Evolutionary conservation across 2,113 vertebrate species (phyloP), one percentile per base, ranked within the genome.

Genomic region (Mellivora capensis): DNA sequence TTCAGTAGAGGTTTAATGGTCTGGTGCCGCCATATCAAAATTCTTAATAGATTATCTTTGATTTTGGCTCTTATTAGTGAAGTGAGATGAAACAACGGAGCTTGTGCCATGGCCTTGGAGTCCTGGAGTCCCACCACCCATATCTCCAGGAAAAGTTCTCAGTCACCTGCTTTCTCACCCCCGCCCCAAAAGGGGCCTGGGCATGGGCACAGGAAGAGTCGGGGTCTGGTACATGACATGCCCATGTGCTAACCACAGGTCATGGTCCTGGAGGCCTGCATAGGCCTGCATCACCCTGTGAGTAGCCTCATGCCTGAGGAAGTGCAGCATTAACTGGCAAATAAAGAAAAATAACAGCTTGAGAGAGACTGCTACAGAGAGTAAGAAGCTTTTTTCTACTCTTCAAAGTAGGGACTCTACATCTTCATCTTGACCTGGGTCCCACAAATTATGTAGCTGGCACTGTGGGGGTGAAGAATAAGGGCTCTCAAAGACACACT

Each of bases 41-140:
- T 81, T 52, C 67, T 76, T 90, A 57, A 15, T 4, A 34, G 21
- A 21, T 6, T 9, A 23, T 59, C 29, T 29, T 76, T 91, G 57
- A 81, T n/a, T 81, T 81, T 90, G 37, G 7, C 14, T 81, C 87
- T 93, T 76, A 20, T 44, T 67, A 94, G 4, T 79, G n/a, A 95
- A 92, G 13, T 44, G 10, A 61, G 18, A n/a, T 59, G 39, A 49
- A 49, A 89, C 5, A 25, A 2, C n/a, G 5, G 34, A 29, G 13
- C 29, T 72, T 3, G 14, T 31, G 7, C 67, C 54, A 44, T 13
- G 8, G 20, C 11, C 34, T 37, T 79, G 14, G 29, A 77, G 13
- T 49, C n/a, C 49, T 89, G 61, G 1, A 39, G 42, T 76, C 12
- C 57, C 9, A 29, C 18, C 31, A 54, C 27, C 25, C 17, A 3